Conservation (phyloP, 1,140 invertebrate species). For the Solenopsis invicta region DNA sequence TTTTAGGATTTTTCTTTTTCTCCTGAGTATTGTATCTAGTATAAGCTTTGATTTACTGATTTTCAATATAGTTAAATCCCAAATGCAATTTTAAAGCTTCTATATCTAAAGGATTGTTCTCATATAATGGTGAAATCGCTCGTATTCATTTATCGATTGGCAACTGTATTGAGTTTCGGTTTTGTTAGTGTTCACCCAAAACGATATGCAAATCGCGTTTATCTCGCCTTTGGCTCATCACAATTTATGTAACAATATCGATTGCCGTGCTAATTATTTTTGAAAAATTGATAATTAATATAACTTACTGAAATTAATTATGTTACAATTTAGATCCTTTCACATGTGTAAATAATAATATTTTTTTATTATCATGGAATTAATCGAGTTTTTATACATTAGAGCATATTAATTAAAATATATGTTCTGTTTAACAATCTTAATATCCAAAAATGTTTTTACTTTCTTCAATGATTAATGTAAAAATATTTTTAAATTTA, state of each 20-base stretch:
- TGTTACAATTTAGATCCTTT: conserved; percentile 1
- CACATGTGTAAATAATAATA: neutral
- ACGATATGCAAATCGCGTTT: conserved; percentile 47
- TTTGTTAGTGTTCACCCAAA: conserved; percentile 17
- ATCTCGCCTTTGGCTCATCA: neutral
- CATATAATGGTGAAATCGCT: conserved; percentile 7
- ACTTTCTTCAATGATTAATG: neutral
- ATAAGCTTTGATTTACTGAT: conserved; percentile 9
- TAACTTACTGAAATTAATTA: neutral
- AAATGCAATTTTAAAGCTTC: conserved; percentile 14
- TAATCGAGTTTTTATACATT: neutral
- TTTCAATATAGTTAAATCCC: neutral
- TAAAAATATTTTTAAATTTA: neutral
- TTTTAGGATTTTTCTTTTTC: neutral
- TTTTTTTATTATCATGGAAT: neutral
- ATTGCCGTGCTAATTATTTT: conserved; percentile 9
- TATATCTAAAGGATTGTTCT: conserved; percentile 16
- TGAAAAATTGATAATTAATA: neutral
- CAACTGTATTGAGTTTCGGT: conserved; percentile 29
- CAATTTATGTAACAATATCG: conserved; percentile 2
- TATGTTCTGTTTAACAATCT: neutral
- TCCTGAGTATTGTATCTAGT: neutral
- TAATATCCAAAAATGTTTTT: neutral
- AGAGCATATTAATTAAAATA: neutral
- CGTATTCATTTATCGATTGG: conserved; percentile 30